These are phyloP conservation scores for Hedya salicella DNA, from an alignment of 2,888 invertebrate genomes.

Conservation along the genomic window DNA sequence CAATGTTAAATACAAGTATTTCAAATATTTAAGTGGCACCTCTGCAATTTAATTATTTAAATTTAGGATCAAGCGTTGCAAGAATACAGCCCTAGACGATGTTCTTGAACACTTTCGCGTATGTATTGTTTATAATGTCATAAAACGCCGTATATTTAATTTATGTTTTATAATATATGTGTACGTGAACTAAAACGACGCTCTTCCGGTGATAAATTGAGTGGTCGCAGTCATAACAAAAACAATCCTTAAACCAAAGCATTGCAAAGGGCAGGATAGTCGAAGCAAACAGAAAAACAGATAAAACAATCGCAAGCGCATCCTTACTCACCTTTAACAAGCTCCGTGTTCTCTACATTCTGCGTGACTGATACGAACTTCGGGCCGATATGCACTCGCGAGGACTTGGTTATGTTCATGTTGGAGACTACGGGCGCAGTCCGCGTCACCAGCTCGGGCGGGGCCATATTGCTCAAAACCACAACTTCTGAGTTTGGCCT, in stretches of 20 bases:
- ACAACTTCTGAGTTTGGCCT: constrained; percentile 58
- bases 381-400: constrained; percentile 71
- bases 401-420: constrained; percentile 68
- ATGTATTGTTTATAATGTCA: too few relatives aligned
- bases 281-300: not conserved
- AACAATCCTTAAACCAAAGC: not conserved
- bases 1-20: too few relatives aligned
- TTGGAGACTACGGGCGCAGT: constrained; percentile 59
- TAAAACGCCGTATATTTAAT: too few relatives aligned
- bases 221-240: too few relatives aligned
- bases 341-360: constrained; percentile 71
- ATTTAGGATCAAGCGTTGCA: too few relatives aligned
- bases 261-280: not conserved
- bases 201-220: not conserved
- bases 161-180: too few relatives aligned
- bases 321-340: constrained; percentile 71
- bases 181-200: too few relatives aligned
- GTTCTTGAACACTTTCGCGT: too few relatives aligned
- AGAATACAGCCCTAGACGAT: too few relatives aligned
- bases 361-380: constrained; percentile 73
- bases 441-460: constrained; percentile 50
- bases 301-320: constrained; percentile 18
- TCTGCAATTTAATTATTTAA: too few relatives aligned
- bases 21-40: too few relatives aligned
- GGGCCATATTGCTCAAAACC: constrained; percentile 55